Base-by-base conservation (phyloP, 2,888 invertebrate species). In the Kryphioiulus occultus region DNA sequence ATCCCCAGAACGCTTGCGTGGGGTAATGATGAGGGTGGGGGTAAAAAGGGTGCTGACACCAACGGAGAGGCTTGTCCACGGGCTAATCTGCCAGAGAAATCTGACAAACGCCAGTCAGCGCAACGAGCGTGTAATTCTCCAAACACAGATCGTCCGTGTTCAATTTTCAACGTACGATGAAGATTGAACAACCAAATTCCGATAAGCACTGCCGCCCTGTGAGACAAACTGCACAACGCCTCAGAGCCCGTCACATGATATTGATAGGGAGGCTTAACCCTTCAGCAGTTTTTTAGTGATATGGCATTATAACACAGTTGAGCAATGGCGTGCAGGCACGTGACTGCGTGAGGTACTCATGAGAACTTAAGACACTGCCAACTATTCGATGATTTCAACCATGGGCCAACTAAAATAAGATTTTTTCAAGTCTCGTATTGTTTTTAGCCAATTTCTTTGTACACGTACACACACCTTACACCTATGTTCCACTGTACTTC, bases 1-100 rank as follows among this genome's bases (percentile, higher is more conserved):
- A 68, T 68, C 68, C 68, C 68, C 68, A 68, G 68, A 68, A 59
- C n/a, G 26, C n/a, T 68, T 68, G 68, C 68, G 68, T 68, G 68
- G 42, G 84, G 84, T 42, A 84, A 84, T 42, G 84, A 42, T 10
- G 84, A 35, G 84, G 84, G 84, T 42, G 19, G 42, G 84, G 35
- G 84, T 42, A 42, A 84, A 84, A 42, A 84, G 84, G 53, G 86
- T 86, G 86, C 86, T 86, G 86, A 86, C 86, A 86, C 86, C 30
- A 42, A 39, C 39, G 44, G 47, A 86, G 44, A 53, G 86, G 53
- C 53, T 86, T 86, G 86, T 86, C 86, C 39, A 32, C 19, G 44
- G 30, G 44, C 32, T 86, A 86, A 86, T 86, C 86, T 86, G 19
- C 30, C 12, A 22, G 44, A 1, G 12, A 86, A 53, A 86, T 86